Evolutionary conservation across 2,113 vertebrate species (phyloP), one percentile per base, ranked within the genome.

Genomic region (Tetrao urogallus): DNA sequence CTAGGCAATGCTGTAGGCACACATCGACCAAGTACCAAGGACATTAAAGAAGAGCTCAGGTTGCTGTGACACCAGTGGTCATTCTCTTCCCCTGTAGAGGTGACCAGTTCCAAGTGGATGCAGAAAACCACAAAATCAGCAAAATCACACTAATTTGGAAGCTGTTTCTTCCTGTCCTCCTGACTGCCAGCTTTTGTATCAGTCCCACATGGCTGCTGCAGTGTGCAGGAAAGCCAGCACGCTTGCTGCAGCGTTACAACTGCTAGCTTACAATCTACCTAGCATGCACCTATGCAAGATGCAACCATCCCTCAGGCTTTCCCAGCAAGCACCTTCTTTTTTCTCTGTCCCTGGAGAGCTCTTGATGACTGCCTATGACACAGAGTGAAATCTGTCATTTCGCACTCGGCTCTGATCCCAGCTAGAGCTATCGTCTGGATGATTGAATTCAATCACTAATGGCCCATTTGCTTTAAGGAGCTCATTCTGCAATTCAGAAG

Each of bases 401-500:
- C 65, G 65, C 79, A 75, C 57, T 74, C 10, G 2, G 80, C 52
- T 65, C 30, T 0, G 0, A 2, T 48, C 69, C 65, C 82, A 92
- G 82, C 82, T 74, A 93, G n/a, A 73, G 81, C 67, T 90, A 67
- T 86, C 3, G 1, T 67, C 52, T 71, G 60, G 47, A 43, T 88
- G 85, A 90, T 4, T 86, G 87, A 96, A 94, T 88, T 94, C 91
- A 77, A 74, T 78, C 75, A 88, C 89, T 97, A 92, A 92, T 89
- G 82, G 84, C 38, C 79, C 71, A 86, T 91, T 95, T 94, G 71
- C 50, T 80, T 89, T 88, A 89, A 94, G 76, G 57, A 92, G 43
- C 43, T 79, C 89, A 54, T 94, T 92, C 85, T 93, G 85, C 69
- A 92, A 77, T 88, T 88, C 85, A 71, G 79, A 65, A 93, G 71